Evolutionary conservation across 1,140 invertebrate genomes (phyloP).

Genomic region (Drosophila paulistorum): DNA sequence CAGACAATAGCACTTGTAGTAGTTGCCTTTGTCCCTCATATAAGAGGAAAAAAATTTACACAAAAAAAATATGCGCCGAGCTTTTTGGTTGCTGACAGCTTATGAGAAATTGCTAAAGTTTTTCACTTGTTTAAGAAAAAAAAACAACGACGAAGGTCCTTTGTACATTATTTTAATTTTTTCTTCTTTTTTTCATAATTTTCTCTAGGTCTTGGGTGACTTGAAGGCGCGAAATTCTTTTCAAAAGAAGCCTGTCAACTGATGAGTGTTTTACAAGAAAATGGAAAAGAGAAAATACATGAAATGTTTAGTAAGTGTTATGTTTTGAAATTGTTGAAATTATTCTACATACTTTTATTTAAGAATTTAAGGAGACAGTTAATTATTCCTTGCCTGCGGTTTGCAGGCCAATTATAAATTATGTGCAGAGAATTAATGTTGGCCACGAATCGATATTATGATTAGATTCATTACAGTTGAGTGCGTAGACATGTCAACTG

Average conservation of each 20-base stretch:
- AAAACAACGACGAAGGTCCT: background rate
- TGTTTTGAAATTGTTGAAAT: background rate
- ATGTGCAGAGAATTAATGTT: background rate
- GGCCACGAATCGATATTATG: background rate
- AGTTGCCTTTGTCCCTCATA: background rate
- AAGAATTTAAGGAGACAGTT: slow-evolving; percentile 1
- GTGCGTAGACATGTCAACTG: slow-evolving; percentile 6
- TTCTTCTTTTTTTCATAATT: background rate
- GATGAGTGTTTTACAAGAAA: slow-evolving; percentile 4
- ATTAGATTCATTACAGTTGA: slow-evolving; percentile 19
- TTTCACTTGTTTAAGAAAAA: slow-evolving; percentile 1
- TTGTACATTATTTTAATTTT: slow-evolving; percentile 6
- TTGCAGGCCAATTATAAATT: background rate
- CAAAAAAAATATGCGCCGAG: background rate
- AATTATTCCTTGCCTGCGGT: slow-evolving; percentile 4
- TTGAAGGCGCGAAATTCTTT: slow-evolving; percentile 7
- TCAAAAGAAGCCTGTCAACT: slow-evolving; percentile 11
- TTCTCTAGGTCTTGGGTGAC: slow-evolving; percentile 1
- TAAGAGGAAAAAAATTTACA: background rate
- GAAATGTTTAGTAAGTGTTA: background rate
- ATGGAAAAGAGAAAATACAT: background rate
- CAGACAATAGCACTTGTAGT: slow-evolving; percentile 1
- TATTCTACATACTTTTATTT: background rate
- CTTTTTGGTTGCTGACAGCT: background rate
- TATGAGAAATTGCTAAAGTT: slow-evolving; percentile 11